Evolutionary conservation across 2,797 vertebrate genomes (phyloP).

Genomic region (Carapus acus): DNA sequence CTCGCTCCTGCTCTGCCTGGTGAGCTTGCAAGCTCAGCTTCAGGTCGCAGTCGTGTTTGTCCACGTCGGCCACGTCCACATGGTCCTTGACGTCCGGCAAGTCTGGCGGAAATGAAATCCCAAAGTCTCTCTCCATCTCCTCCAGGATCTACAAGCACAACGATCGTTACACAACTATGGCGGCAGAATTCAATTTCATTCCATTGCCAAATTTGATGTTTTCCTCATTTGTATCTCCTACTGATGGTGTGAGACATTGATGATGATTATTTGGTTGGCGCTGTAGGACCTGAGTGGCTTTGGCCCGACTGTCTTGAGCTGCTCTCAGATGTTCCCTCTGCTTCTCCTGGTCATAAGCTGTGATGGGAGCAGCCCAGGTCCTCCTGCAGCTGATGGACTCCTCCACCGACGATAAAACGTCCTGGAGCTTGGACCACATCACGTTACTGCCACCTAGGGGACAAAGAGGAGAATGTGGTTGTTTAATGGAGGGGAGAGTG

Average conservation of each 20-base stretch:
- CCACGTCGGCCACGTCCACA: constrained; percentile 48
- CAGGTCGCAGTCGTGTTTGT: constrained; percentile 63
- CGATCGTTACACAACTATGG: no score
- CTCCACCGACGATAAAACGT: constrained; percentile 80
- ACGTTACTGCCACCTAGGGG: constrained; percentile 54
- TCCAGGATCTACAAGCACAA: constrained; percentile 60
- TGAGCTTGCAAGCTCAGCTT: constrained; percentile 47
- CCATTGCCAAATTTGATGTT: no score
- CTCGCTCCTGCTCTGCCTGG: constrained; percentile 68
- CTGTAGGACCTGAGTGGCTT: constrained; percentile 65
- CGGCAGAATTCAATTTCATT: neutral
- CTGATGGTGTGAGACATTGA: neutral
- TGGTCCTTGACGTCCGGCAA: constrained; percentile 45
- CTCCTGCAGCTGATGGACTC: constrained; percentile 72
- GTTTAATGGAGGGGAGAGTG: neutral
- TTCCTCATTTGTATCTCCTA: no score
- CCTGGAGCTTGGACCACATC: constrained; percentile 76
- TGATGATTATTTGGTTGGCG: neutral
- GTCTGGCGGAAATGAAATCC: constrained; percentile 57
- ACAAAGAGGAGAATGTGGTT: neutral
- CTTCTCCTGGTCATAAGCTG: constrained; percentile 48
- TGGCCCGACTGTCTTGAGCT: constrained; percentile 59
- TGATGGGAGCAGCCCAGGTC: constrained; percentile 45
- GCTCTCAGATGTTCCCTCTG: constrained; percentile 58
- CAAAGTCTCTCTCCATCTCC: constrained; percentile 65